phyloP scores from a whole-genome alignment of 2,888 invertebrate species.

The Drosophila sordidula region DNA sequence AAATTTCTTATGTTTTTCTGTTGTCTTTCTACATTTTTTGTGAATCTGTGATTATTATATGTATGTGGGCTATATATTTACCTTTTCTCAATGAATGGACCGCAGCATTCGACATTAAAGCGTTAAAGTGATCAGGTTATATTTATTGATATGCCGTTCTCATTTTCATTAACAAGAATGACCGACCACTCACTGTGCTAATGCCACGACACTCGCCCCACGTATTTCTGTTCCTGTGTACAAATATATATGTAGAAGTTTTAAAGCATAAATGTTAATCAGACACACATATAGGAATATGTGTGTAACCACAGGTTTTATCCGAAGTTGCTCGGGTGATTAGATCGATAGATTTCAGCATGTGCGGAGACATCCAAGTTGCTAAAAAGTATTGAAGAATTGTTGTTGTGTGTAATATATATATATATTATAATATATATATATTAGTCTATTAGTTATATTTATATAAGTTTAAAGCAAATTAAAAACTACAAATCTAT shows the following conservation, averaged over 20 bases:
- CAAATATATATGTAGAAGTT: not conserved
- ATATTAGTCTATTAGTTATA: no score
- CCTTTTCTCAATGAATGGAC: conserved; percentile 10
- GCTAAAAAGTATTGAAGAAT: no score
- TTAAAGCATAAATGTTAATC: no score
- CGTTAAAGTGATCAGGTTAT: conserved; percentile 50
- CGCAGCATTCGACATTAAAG: conserved; percentile 12
- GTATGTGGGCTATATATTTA: conserved; percentile 22
- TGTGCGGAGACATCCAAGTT: no score
- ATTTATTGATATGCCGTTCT: conserved; percentile 52
- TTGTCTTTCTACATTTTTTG: conserved; percentile 14
- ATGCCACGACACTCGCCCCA: conserved; percentile 8
- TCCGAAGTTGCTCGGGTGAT: no score
- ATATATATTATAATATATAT: no score
- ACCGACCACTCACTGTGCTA: conserved; percentile 14
- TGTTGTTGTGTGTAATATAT: no score
- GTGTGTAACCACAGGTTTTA: no score
- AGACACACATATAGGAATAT: no score
- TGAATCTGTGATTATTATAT: conserved; percentile 16
- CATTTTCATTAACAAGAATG: conserved; percentile 55
- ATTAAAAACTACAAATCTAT: no score
- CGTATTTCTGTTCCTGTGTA: conserved; percentile 3
- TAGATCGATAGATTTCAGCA: no score
- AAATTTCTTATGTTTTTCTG: conserved; percentile 31
- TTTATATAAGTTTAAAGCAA: no score